These are phyloP conservation scores for Streblospio benedicti DNA, from an alignment of 1,140 invertebrate species.

Conservation along the genomic window DNA sequence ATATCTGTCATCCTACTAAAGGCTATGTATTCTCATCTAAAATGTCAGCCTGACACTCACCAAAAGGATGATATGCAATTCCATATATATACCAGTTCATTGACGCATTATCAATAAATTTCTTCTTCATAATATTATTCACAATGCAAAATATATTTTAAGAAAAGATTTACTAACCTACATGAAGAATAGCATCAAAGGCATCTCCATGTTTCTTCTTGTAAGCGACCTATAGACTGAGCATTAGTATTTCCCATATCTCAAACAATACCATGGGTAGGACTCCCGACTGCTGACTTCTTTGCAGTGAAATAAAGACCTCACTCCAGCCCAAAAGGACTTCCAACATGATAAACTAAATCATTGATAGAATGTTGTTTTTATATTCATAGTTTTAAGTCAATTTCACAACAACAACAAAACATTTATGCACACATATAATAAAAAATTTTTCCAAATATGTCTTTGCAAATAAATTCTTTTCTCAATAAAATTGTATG, in stretches of 20 bases:
- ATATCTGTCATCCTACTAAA: no score
- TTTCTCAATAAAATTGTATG: slow-evolving; percentile 13
- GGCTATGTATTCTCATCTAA: neutral
- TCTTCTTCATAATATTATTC: no score
- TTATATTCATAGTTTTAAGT: neutral
- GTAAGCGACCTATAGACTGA: slow-evolving; percentile 64
- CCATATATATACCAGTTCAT: neutral
- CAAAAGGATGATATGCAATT: neutral
- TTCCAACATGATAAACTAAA: slow-evolving; percentile 74
- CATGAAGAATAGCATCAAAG: slow-evolving; percentile 83
- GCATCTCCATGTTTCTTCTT: slow-evolving; percentile 67
- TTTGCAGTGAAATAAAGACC: slow-evolving; percentile 65
- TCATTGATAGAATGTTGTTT: neutral
- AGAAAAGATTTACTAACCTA: slow-evolving; percentile 42
- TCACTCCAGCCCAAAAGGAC: slow-evolving; percentile 64
- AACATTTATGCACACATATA: neutral
- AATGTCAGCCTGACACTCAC: neutral
- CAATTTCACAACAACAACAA: neutral
- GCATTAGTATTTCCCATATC: slow-evolving; percentile 88
- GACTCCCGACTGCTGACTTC: slow-evolving; percentile 59
- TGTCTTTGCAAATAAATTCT: neutral
- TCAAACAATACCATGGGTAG: slow-evolving; percentile 74
- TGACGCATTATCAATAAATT: neutral
- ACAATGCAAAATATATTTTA: no score
- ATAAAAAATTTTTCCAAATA: neutral